Evolutionary conservation across 2,113 vertebrate genomes (phyloP).

Genomic region (Podocnemis expansa): DNA sequence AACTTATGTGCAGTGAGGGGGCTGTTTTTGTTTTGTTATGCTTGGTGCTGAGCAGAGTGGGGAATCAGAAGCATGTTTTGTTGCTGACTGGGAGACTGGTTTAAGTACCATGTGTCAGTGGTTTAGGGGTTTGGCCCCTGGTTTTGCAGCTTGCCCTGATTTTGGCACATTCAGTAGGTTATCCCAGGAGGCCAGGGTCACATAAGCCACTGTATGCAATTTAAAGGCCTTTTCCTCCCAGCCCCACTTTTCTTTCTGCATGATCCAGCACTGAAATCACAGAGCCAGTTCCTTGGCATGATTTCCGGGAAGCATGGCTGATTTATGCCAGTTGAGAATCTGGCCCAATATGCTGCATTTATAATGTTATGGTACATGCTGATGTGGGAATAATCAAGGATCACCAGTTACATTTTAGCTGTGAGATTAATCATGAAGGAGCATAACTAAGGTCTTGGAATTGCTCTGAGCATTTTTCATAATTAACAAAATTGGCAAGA

Average conservation of each 20-base stretch:
- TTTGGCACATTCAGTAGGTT: too few relatives aligned
- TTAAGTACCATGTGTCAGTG: too few relatives aligned
- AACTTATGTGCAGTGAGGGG: too few relatives aligned
- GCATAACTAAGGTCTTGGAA: not conserved
- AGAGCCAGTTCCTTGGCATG: not conserved
- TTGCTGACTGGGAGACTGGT: too few relatives aligned
- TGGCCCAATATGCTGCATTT: not conserved
- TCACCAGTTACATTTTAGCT: not conserved
- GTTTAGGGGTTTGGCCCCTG: too few relatives aligned
- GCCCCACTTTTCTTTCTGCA: not conserved
- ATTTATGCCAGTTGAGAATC: not conserved
- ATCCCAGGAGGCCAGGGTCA: too few relatives aligned
- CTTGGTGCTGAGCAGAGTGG: too few relatives aligned
- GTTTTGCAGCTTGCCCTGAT: too few relatives aligned
- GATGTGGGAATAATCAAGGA: not conserved
- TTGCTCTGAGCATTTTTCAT: not conserved
- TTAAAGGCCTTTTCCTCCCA: not conserved
- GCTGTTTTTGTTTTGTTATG: too few relatives aligned
- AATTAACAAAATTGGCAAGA: not conserved
- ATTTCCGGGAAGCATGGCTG: not conserved
- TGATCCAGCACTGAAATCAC: not conserved
- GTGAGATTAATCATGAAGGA: not conserved
- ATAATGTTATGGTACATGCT: rapidly evolving
- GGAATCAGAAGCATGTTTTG: too few relatives aligned
- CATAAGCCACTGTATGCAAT: not conserved